A percentile compares a stretch with the other conserved stretches of the same genome.
phyloP scores from a whole-genome alignment of 2,888 invertebrate genomes.

The Anthophora plumipes region DNA sequence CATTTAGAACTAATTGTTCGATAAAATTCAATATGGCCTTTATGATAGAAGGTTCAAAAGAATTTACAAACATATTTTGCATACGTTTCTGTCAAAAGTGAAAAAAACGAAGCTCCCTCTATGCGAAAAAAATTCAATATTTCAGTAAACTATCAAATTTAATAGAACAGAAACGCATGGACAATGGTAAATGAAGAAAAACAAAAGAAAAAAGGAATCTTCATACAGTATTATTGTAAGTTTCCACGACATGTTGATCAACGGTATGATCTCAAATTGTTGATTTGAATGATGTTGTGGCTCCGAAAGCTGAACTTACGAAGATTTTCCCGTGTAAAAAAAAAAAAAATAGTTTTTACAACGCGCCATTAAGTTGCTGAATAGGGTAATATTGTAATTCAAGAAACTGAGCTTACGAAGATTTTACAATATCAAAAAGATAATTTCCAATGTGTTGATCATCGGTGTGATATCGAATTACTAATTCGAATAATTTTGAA shows the following conservation, averaged over 20 bases:
- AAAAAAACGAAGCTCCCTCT: background rate
- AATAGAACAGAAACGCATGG: background rate
- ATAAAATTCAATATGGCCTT: too few species aligned
- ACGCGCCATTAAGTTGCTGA: slow-evolving; percentile 10
- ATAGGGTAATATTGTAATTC: slow-evolving; percentile 20
- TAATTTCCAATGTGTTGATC: too few species aligned
- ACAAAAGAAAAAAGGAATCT: background rate
- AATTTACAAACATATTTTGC: too few species aligned
- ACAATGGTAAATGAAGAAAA: background rate
- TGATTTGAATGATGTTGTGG: slow-evolving; percentile 14
- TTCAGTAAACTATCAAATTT: background rate
- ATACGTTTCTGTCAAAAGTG: too few species aligned
- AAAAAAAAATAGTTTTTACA: too few species aligned
- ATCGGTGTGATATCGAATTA: too few species aligned
- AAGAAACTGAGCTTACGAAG: slow-evolving; percentile 24
- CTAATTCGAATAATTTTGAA: too few species aligned
- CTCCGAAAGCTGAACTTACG: slow-evolving; percentile 24
- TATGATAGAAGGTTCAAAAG: too few species aligned
- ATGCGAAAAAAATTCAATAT: background rate
- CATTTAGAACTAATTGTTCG: too few species aligned
- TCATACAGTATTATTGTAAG: background rate
- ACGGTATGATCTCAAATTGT: slow-evolving; percentile 10
- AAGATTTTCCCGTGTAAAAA: slow-evolving; percentile 29
- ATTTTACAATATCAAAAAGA: slow-evolving; percentile 28
- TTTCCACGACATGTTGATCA: slow-evolving; percentile 20